Conservation (phyloP, 2,888 invertebrate genomes). For the Drosophila neonasuta region DNA sequence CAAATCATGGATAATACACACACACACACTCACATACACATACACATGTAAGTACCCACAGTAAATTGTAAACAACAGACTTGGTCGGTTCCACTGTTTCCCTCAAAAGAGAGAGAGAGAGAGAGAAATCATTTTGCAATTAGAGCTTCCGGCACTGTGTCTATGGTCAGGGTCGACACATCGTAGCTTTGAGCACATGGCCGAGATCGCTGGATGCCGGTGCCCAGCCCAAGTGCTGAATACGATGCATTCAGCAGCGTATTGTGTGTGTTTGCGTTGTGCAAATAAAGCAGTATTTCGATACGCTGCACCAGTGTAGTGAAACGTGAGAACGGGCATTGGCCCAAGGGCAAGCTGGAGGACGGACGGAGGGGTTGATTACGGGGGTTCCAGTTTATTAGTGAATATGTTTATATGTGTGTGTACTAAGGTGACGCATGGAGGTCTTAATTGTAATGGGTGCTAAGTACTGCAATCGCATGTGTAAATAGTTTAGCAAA, state of each 20-base stretch:
- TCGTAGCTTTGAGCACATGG: constrained; percentile 39
- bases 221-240: constrained; percentile 7
- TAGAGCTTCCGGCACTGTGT: constrained; percentile 53
- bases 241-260: constrained; percentile 15
- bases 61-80: constrained; percentile 1
- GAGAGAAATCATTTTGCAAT: constrained; percentile 35
- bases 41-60: not conserved
- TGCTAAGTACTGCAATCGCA: constrained; percentile 10
- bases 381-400: not conserved
- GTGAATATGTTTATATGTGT: not conserved
- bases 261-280: constrained; percentile 38
- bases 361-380: not conserved
- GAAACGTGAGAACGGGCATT: constrained; percentile 59
- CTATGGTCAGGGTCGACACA: constrained; percentile 66
- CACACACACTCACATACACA: not conserved
- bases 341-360: constrained; percentile 21
- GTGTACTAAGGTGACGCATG: constrained; percentile 30
- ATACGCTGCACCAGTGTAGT: constrained; percentile 55
- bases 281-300: constrained; percentile 40
- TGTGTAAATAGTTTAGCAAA: constrained; percentile 5
- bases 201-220: constrained; percentile 9
- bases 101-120: not conserved
- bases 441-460: constrained; percentile 5
- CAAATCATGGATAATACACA: constrained; percentile 16
- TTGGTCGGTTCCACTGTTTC: not conserved